A percentile compares a stretch with the other conserved stretches of the same genome.
These are phyloP conservation scores for Periophthalmus magnuspinnatus DNA, from an alignment of 2,797 vertebrate species.

Conservation along the genomic window DNA sequence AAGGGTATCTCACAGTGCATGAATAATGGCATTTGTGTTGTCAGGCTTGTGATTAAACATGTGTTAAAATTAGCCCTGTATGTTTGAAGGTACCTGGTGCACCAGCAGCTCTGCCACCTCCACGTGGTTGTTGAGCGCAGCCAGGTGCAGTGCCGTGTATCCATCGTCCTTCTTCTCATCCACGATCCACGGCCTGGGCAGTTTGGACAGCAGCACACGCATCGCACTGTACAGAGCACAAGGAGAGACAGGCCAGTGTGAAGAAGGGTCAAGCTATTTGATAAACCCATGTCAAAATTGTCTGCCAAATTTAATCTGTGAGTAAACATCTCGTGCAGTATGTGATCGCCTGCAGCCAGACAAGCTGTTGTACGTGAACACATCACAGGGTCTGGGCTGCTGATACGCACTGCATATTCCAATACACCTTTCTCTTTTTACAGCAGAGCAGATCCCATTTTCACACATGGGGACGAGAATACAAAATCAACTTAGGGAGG, in stretches of 20 bases:
- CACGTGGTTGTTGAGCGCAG: conserved; percentile 98
- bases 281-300: conserved; percentile 22
- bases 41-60: conserved; percentile 25
- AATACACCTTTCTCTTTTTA: conserved; percentile 29
- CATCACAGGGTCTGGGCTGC: conserved; percentile 30
- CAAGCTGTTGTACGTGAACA: conserved; percentile 37
- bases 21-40: conserved; percentile 22
- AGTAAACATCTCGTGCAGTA: conserved; percentile 28
- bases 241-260: conserved; percentile 11
- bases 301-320: conserved; percentile 25
- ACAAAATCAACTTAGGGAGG: conserved; percentile 60
- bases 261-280: conserved; percentile 27
- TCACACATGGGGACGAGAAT: conserved; percentile 54
- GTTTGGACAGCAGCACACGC: conserved; percentile 94
- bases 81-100: conserved; percentile 86
- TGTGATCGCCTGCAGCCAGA: conserved; percentile 20
- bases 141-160: conserved; percentile 96
- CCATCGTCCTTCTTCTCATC: conserved; percentile 99
- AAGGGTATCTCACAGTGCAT: conserved; percentile 13
- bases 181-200: conserved; percentile 97
- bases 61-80: conserved; percentile 14
- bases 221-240: conserved; percentile 82
- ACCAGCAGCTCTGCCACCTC: conserved; percentile 98
- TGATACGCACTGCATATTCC: conserved; percentile 42
- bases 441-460: conserved; percentile 55